Evolutionary conservation across 2,888 invertebrate species (phyloP).

Genomic region (Camptogramma bilineatum): DNA sequence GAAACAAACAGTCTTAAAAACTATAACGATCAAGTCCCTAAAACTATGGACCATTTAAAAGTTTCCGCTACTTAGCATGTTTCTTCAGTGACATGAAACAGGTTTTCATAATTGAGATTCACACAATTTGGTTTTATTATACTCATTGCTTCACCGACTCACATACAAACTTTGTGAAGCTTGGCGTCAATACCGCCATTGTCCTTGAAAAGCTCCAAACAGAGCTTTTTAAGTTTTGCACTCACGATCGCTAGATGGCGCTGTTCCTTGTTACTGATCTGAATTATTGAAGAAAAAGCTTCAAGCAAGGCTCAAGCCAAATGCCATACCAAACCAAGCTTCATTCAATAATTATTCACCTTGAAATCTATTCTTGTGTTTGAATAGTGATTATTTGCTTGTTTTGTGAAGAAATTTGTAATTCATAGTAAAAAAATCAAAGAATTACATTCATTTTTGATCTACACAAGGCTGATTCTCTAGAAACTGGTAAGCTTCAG

Average conservation of each 20-base stretch:
- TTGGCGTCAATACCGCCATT: background rate
- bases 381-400: background rate
- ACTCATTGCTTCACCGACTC: background rate
- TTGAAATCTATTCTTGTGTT: conserved; percentile 4
- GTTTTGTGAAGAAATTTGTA: background rate
- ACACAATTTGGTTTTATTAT: background rate
- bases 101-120: background rate
- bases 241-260: conserved; percentile 27
- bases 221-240: conserved; percentile 21
- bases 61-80: background rate
- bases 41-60: too few relatives aligned
- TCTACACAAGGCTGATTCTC: background rate
- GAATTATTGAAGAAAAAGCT: conserved; percentile 21
- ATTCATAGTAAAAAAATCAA: background rate
- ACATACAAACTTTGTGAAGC: background rate
- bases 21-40: too few relatives aligned
- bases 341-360: conserved; percentile 7
- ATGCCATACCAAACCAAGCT: conserved; percentile 1
- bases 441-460: background rate
- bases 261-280: conserved; percentile 15
- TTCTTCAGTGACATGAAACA: too few relatives aligned
- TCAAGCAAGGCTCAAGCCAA: conserved; percentile 8
- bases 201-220: conserved; percentile 4
- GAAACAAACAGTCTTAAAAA: too few relatives aligned
- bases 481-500: conserved; percentile 10